Percentiles rank a stretch among this genome's conserved stretches.
These are phyloP conservation scores for Myxocyprinus asiaticus DNA, from an alignment of 2,113 vertebrate genomes.

Conservation along the genomic window DNA sequence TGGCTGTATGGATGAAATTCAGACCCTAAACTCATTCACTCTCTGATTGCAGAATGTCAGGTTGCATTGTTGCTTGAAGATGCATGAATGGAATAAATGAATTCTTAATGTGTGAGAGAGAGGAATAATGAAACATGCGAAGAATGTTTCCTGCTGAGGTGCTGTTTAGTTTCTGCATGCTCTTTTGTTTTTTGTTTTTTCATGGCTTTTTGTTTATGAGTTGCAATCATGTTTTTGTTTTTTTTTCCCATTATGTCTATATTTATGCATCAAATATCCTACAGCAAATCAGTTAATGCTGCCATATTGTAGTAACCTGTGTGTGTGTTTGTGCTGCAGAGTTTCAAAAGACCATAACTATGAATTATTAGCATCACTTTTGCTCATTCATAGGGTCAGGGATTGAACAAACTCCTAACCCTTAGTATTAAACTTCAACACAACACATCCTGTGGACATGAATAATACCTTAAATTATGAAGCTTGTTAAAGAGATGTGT, in stretches of 20 bases:
- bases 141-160: slow-evolving; percentile 24
- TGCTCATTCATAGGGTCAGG: no score
- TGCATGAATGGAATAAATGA: slow-evolving; percentile 37
- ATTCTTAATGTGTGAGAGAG: slow-evolving; percentile 20
- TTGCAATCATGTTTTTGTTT: neutral
- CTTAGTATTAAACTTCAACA: no score
- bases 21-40: slow-evolving; percentile 35
- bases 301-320: neutral
- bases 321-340: neutral
- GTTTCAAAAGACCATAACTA: neutral
- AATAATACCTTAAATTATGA: no score
- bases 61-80: slow-evolving; percentile 38
- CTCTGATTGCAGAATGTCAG: slow-evolving; percentile 38
- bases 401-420: no score
- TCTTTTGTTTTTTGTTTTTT: slow-evolving; percentile 12
- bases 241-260: neutral
- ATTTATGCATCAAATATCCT: neutral
- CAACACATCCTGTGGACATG: no score
- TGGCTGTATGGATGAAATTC: slow-evolving; percentile 30
- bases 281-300: neutral
- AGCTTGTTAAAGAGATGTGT: no score
- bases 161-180: slow-evolving; percentile 20
- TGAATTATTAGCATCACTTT: neutral
- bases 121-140: slow-evolving; percentile 16
- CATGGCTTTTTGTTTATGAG: slow-evolving; percentile 18